Evolutionary conservation across 2,888 invertebrate species (phyloP), one percentile per base, ranked within the genome.

Genomic region (Bembecia ichneumoniformis): DNA sequence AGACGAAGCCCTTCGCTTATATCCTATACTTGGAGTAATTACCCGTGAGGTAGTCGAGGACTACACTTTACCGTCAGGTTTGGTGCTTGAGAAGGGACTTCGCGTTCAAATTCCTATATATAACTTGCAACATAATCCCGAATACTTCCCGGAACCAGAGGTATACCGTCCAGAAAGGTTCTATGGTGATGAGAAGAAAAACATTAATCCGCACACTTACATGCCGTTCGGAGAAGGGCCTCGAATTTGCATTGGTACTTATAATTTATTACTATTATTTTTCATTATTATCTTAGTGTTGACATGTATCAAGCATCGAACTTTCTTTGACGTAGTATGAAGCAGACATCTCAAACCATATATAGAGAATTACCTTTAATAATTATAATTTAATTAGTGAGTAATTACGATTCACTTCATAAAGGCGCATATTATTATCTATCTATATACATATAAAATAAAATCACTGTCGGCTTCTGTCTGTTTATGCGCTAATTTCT

Each of bases 151-250:
- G 0, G 68, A 82, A 0, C 82, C 82, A 0, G 66, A 78, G 3
- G 36, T 56, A 49, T 84, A 58, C 49, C 57, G 52, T 0, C 84
- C 83, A 0, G 79, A 82, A 45, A 58, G 84, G 28, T 82, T 82
- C 54, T 51, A 72, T 0, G 59, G 59, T 0, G 73, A 69, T 2
- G 60, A 71, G 16, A 79, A 63, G 46, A 50, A 55, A 0, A 62
- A 68, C n/a, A 63, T 82, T 2, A 70, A 54, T 14, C 77, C 74
- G 0, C 78, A 70, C 47, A 76, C 74, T 0, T 82, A 74, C 52
- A 55, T 80, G 47, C 80, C 82, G 0, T 84, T 82, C 51, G 82
- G 83, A n/a, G 81, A 77, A 51, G 82, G 82, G 1, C 78, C 71
- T 0, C 67, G 82, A 51, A 60, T 69, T 44, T 83, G 83, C 52